Percentiles rank a stretch among this genome's conserved stretches.
Evolutionary conservation across 2,797 vertebrate genomes (phyloP).

Genomic region (Fistularia tabacaria): DNA sequence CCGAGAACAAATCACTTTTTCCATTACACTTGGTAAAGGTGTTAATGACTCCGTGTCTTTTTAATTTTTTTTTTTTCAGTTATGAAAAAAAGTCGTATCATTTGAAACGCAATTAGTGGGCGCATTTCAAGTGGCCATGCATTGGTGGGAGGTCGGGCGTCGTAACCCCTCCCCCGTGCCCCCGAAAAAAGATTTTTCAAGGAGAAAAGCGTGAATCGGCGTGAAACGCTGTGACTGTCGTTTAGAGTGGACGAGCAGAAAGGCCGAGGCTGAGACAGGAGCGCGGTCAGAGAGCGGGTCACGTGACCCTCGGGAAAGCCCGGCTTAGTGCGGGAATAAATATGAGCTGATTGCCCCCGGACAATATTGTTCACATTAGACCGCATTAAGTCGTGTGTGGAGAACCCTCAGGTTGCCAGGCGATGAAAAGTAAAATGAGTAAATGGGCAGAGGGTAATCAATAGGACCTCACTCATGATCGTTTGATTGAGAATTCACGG

Average conservation of each 20-base stretch:
- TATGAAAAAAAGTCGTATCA: conserved; percentile 62
- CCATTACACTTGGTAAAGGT: conserved; percentile 78
- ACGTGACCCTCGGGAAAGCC: too few relatives aligned
- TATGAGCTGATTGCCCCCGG: too few relatives aligned
- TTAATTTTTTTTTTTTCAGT: conserved; percentile 43
- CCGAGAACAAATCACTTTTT: conserved; percentile 78
- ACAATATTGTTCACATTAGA: conserved; percentile 18
- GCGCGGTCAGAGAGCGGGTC: neutral
- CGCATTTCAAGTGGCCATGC: conserved; percentile 63
- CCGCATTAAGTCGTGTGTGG: too few relatives aligned
- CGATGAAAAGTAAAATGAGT: neutral
- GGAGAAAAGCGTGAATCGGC: conserved; percentile 10
- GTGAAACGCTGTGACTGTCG: too few relatives aligned
- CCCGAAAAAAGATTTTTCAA: conserved; percentile 60
- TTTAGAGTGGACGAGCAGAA: too few relatives aligned
- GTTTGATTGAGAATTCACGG: neutral
- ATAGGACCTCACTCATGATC: neutral
- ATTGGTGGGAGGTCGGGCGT: conserved; percentile 16
- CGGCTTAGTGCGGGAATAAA: too few relatives aligned
- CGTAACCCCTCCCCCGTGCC: conserved; percentile 11
- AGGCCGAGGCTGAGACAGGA: neutral
- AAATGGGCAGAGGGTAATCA: neutral
- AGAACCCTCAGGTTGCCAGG: neutral
- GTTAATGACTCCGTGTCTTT: conserved; percentile 79
- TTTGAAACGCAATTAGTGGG: conserved; percentile 69